Percentiles rank a stretch among this genome's conserved stretches.
Evolutionary conservation across 2,113 vertebrate genomes (phyloP).

Genomic region (Podarcis raffonei): DNA sequence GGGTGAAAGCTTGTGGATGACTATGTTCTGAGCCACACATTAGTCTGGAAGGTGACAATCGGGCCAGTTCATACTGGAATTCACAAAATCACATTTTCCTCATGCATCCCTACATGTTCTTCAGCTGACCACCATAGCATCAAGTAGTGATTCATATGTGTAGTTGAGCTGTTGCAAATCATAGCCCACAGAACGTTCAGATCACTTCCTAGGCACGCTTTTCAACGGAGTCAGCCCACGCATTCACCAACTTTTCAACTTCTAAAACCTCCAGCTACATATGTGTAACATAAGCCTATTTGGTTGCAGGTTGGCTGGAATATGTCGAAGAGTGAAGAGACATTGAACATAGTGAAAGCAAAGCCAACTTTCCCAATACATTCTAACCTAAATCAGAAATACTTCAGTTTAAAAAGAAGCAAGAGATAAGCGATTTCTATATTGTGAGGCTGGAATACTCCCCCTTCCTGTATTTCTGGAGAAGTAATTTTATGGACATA

Average conservation of each 20-base stretch:
- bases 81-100: not conserved
- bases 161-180: not conserved
- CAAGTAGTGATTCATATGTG: not conserved
- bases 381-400: not conserved
- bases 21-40: no score
- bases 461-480: constrained; percentile 5
- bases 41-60: not conserved
- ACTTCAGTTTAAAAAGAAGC: not conserved
- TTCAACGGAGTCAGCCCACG: not conserved
- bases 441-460: not conserved
- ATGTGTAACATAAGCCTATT: not conserved
- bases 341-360: not conserved
- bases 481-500: constrained; percentile 12
- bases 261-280: not conserved
- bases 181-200: not conserved
- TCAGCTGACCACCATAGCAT: not conserved
- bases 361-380: not conserved
- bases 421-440: not conserved
- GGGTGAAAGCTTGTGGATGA: not conserved
- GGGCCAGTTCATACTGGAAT: not conserved
- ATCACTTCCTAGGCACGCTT: not conserved
- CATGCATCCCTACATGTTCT: not conserved
- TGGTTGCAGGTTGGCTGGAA: not conserved
- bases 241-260: not conserved
- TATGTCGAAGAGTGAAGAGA: no score